A percentile compares a stretch with the other conserved stretches of the same genome.
Evolutionary conservation across 2,797 vertebrate species (phyloP).

Genomic region (Eidolon dupreanum): DNA sequence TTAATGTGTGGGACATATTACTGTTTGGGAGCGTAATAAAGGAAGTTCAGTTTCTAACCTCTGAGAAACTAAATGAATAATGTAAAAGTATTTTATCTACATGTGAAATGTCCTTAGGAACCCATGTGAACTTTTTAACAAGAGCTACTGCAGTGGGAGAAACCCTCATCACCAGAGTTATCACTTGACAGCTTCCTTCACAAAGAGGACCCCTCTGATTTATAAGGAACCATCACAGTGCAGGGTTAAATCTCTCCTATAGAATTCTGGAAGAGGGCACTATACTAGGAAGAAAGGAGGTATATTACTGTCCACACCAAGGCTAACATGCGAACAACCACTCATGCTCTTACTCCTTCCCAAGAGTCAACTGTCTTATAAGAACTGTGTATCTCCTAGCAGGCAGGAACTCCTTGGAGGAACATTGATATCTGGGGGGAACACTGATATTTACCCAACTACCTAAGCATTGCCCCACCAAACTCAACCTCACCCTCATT

Average conservation of each 20-base stretch:
- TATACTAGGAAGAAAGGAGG: not conserved
- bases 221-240: not conserved
- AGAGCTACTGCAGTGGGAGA: not conserved
- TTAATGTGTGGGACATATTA: not conserved
- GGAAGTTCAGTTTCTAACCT: not conserved
- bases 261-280: not conserved
- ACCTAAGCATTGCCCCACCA: not conserved
- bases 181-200: not conserved
- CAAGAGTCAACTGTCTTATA: not conserved
- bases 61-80: slow-evolving; percentile 24
- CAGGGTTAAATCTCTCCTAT: not conserved
- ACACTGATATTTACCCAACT: not conserved
- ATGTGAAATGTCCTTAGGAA: not conserved
- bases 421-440: not conserved
- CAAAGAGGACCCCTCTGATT: not conserved
- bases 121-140: not conserved
- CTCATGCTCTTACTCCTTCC: not conserved
- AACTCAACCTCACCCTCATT: not conserved
- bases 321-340: not conserved
- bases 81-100: not conserved
- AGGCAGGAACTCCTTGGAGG: not conserved
- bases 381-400: not conserved
- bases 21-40: not conserved
- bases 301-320: not conserved
- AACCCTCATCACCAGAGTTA: not conserved